Percentiles rank a stretch among this genome's conserved stretches.
These are phyloP conservation scores for Pristis pectinata DNA, from an alignment of 2,797 vertebrate genomes.

Conservation along the genomic window DNA sequence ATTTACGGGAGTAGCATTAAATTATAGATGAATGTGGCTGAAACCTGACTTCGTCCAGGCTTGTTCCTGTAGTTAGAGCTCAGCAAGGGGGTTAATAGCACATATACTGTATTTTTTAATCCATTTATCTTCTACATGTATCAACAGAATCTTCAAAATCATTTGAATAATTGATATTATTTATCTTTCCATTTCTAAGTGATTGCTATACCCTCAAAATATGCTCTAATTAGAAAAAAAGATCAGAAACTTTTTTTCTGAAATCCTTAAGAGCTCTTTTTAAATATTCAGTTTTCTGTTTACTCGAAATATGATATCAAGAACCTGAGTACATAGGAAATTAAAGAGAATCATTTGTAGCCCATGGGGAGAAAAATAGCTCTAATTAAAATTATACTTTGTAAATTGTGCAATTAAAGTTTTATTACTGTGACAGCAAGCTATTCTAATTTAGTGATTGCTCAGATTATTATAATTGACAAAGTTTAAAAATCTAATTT, in stretches of 20 bases:
- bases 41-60: constrained; percentile 67
- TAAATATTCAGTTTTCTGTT: background rate
- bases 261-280: background rate
- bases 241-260: background rate
- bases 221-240: background rate
- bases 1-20: constrained; percentile 60
- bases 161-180: background rate
- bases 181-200: background rate
- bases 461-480: background rate
- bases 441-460: background rate
- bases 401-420: constrained; percentile 22
- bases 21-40: constrained; percentile 59
- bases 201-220: constrained; percentile 10
- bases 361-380: background rate
- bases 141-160: background rate
- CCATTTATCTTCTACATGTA: constrained; percentile 18
- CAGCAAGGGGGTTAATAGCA: constrained; percentile 51
- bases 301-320: background rate
- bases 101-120: constrained; percentile 46
- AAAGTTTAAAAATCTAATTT: background rate
- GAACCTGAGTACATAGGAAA: background rate
- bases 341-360: background rate
- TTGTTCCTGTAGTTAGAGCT: constrained; percentile 61
- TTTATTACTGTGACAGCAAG: background rate
- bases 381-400: background rate